phyloP scores from a whole-genome alignment of 2,888 invertebrate genomes.

The Tetragonula carbonaria region DNA sequence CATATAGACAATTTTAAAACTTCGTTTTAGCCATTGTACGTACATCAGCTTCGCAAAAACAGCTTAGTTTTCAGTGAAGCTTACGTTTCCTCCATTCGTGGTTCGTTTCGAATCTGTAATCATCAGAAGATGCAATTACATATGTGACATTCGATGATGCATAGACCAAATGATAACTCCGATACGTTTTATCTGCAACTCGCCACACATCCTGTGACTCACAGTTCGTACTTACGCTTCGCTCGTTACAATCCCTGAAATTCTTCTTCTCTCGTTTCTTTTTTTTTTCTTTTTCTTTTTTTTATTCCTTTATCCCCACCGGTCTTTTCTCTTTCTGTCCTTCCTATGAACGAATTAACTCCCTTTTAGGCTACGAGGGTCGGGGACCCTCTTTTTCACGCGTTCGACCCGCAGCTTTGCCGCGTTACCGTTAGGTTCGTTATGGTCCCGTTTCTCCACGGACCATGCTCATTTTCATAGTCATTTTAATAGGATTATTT shows the following conservation, averaged over 20 bases:
- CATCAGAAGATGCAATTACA: not conserved
- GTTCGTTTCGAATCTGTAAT: not conserved
- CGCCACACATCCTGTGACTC: slow-evolving; percentile 68
- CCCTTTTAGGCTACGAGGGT: slow-evolving; percentile 64
- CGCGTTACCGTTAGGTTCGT: not conserved
- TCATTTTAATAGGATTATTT: slow-evolving; percentile 31
- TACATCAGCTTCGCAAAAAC: not conserved
- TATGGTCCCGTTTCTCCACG: not conserved
- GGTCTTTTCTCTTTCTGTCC: not conserved
- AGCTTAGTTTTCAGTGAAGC: not conserved
- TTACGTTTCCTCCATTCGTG: not conserved
- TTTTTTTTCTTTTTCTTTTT: not conserved
- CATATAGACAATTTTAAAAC: no score
- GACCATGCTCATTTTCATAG: not conserved
- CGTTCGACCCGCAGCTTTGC: not conserved
- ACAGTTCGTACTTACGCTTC: slow-evolving; percentile 1
- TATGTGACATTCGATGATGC: slow-evolving; percentile 11
- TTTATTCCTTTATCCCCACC: not conserved
- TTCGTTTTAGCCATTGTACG: no score
- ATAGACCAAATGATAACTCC: slow-evolving; percentile 50
- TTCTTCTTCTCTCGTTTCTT: slow-evolving; percentile 1
- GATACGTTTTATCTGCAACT: slow-evolving; percentile 57
- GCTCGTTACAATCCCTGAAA: slow-evolving; percentile 30
- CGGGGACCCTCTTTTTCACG: slow-evolving; percentile 52
- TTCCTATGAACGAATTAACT: slow-evolving; percentile 70